A percentile compares a stretch with the other conserved stretches of the same genome.
Evolutionary conservation across 2,888 invertebrate genomes (phyloP).

Genomic region (Spatulosminthurus flaviceps): DNA sequence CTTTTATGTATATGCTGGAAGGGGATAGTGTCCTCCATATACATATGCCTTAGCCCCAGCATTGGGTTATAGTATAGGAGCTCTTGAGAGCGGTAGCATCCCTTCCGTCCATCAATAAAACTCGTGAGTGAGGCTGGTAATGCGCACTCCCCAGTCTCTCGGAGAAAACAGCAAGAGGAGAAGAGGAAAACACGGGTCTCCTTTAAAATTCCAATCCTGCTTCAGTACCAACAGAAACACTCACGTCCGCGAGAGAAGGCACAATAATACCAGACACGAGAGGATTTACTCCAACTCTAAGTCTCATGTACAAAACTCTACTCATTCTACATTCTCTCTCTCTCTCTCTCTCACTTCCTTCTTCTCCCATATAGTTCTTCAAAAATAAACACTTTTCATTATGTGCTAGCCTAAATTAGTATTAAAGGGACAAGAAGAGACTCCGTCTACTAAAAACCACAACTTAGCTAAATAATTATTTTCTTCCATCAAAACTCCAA

Average conservation of each 20-base stretch:
- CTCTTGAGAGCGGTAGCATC: background rate
- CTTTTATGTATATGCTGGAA: background rate
- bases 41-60: too few species aligned
- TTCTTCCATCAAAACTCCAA: background rate
- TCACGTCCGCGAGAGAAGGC: conserved; percentile 18
- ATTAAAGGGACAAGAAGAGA: background rate
- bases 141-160: conserved; percentile 27
- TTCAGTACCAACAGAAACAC: conserved; percentile 8
- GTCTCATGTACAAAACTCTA: background rate
- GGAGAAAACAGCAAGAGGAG: conserved; percentile 29
- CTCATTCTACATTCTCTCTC: background rate
- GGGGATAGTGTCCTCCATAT: background rate
- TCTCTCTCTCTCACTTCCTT: background rate
- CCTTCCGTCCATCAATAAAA: conserved; percentile 28
- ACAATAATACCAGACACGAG: conserved; percentile 14
- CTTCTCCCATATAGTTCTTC: too few species aligned
- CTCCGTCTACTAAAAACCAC: background rate
- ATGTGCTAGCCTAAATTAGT: conserved; percentile 6
- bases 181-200: conserved; percentile 21
- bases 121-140: conserved; percentile 18
- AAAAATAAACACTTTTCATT: background rate
- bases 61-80: too few species aligned
- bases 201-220: conserved; percentile 28
- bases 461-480: background rate
- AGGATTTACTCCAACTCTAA: conserved; percentile 4